A percentile compares a stretch with the other conserved stretches of the same genome.
Conservation (phyloP, 2,113 vertebrate species). For the Malaclemys terrapin region DNA sequence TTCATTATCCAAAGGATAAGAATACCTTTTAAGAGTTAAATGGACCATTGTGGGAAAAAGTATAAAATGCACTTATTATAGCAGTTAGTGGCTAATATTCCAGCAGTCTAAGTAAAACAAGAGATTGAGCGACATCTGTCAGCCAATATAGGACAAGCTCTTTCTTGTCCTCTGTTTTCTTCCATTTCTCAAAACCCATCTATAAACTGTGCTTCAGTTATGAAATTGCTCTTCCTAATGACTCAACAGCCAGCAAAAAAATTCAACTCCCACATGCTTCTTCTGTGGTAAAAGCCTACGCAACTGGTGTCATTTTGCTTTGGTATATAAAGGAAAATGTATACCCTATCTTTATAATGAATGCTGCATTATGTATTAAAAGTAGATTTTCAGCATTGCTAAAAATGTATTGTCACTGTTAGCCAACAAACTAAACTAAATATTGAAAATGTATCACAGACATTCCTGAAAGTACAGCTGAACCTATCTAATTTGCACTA, state of each 20-base stretch:
- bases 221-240: conserved; percentile 29
- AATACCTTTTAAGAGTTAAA: neutral
- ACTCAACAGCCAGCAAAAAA: conserved; percentile 7
- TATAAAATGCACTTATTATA: neutral
- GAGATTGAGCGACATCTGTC: neutral
- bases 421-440: neutral
- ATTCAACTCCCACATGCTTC: neutral
- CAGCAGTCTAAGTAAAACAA: neutral
- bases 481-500: neutral
- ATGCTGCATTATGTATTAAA: neutral
- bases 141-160: neutral
- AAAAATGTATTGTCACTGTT: neutral
- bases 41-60: neutral
- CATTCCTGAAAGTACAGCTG: neutral
- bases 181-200: conserved; percentile 12
- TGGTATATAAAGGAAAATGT: neutral
- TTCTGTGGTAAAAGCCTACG: neutral
- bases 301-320: neutral
- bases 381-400: neutral
- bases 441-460: neutral
- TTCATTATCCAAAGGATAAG: neutral
- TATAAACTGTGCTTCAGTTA: neutral
- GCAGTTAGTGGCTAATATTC: neutral
- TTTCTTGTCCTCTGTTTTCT: neutral
- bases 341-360: neutral